A percentile compares a stretch with the other conserved stretches of the same genome.
phyloP scores from a whole-genome alignment of 1,140 invertebrate genomes.

The Tyrophagus putrescentiae region DNA sequence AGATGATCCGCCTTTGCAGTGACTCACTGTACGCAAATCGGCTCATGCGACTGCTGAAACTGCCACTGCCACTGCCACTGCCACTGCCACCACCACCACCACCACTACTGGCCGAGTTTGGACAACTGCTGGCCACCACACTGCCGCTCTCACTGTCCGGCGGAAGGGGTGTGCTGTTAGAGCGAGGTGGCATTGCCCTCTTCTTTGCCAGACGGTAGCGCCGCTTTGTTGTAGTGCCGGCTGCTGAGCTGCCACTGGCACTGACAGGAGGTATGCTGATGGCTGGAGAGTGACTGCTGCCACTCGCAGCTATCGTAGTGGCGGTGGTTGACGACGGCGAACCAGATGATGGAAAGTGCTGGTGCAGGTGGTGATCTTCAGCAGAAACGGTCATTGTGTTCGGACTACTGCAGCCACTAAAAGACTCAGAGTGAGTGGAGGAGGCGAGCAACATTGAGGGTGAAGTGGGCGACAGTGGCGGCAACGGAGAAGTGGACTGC shows the following conservation, averaged over 20 bases:
- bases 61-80: neutral
- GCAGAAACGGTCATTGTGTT: too few relatives aligned
- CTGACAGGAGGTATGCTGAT: too few relatives aligned
- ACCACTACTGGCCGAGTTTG: neutral
- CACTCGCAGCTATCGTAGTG: neutral
- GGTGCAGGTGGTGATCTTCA: neutral
- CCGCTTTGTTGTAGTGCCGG: neutral
- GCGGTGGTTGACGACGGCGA: neutral
- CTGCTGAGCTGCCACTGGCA: neutral
- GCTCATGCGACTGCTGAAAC: neutral
- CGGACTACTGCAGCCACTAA: too few relatives aligned
- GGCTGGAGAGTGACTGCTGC: neutral
- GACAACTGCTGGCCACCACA: neutral
- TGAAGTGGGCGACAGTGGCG: neutral
- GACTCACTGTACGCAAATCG: slow-evolving; percentile 2
- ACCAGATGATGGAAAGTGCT: neutral
- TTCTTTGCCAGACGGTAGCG: slow-evolving; percentile 3
- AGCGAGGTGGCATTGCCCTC: neutral
- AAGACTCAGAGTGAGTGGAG: too few relatives aligned
- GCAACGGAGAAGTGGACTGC: slow-evolving; percentile 8
- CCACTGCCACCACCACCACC: neutral
- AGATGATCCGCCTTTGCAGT: neutral
- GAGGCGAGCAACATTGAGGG: too few relatives aligned
- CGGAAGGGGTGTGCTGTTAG: neutral
- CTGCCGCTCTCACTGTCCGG: neutral